Percentiles rank a stretch among this genome's conserved stretches.
Evolutionary conservation across 2,113 vertebrate genomes (phyloP).

Genomic region (Bucco capensis): DNA sequence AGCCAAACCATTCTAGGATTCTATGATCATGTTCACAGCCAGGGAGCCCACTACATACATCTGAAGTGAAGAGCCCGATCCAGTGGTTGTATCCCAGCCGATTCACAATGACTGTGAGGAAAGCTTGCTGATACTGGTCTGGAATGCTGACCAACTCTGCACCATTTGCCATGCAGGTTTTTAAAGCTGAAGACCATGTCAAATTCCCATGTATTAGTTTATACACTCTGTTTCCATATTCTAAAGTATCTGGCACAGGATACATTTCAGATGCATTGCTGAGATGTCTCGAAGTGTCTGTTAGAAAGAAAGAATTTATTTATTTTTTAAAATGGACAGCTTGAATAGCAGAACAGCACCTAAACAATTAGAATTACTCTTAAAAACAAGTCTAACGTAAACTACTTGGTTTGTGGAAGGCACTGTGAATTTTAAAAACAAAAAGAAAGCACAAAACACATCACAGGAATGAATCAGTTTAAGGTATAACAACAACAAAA

Average conservation of each 20-base stretch:
- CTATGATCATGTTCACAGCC: not conserved
- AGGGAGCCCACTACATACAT: constrained; percentile 76
- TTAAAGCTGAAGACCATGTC: constrained; percentile 88
- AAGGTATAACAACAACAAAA: not conserved
- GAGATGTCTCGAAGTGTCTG: constrained; percentile 61
- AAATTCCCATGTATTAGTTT: constrained; percentile 85
- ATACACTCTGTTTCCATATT: constrained; percentile 86
- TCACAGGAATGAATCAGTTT: not conserved
- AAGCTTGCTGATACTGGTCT: constrained; percentile 89
- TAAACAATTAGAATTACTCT: not conserved
- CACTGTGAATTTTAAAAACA: not conserved
- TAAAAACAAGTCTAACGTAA: not conserved
- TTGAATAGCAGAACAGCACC: not conserved
- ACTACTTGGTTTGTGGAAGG: not conserved
- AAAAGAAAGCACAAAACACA: too few relatives aligned
- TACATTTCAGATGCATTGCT: constrained; percentile 70
- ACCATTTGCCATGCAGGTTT: constrained; percentile 75
- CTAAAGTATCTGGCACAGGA: constrained; percentile 76
- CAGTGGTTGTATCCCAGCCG: constrained; percentile 82
- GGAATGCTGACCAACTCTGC: constrained; percentile 86
- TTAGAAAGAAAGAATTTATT: not conserved
- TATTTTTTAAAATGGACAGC: not conserved
- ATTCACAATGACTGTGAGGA: constrained; percentile 88
- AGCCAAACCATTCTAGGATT: too few relatives aligned
- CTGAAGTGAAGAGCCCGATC: constrained; percentile 87